Base-by-base conservation (phyloP, 2,113 vertebrate species). In the Gobiocypris rarus region DNA sequence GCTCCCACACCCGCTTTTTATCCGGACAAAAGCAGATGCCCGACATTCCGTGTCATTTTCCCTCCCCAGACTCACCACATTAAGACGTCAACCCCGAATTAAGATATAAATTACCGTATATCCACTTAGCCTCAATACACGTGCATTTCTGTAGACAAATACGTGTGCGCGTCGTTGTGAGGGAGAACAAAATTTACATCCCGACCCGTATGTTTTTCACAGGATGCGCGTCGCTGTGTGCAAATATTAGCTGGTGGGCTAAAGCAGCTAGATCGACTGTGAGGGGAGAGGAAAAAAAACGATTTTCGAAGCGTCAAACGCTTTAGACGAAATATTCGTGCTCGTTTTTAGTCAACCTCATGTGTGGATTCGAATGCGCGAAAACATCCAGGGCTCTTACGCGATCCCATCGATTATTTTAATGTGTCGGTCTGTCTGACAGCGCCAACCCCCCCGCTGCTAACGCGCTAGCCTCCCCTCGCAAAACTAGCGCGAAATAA, bases 21-120 rank as follows among this genome's bases (percentile, higher is more conserved):
- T 69, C 83, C 24, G 91, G 91, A 91, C 91, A 87, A 93, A 87
- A 90, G 90, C 90, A 74, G 84, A 87, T 84, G 15, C 84, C 86
- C 79, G 85, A 90, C 89, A 91, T 91, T 87, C 86, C 83, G 43
- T 82, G 73, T 78, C 76, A 65, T 82, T 84, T 89, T 90, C 63
- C 84, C 76, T 34, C 83, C 34, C 9, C 24, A 24, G 83, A 79
- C 76, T 76, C 86, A 84, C 87, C 84, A 17, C 58, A 83, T 75
- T 58, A 17, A n/a, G n/a, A 71, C 70, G 84, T 82, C 34, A 56
- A 73, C 58, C 61, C 50, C 85, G 22, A 50, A 50, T 52, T 6
- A 2, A 15, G 8, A 5, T 15, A 63, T 9, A 71, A 75, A 17
- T 28, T 14, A 45, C n/a, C 15, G 24, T 69, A 22, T 8, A 14